Evolutionary conservation across 2,888 invertebrate genomes (phyloP), one percentile per base, ranked within the genome.

Genomic region (Drosophila cracens): DNA sequence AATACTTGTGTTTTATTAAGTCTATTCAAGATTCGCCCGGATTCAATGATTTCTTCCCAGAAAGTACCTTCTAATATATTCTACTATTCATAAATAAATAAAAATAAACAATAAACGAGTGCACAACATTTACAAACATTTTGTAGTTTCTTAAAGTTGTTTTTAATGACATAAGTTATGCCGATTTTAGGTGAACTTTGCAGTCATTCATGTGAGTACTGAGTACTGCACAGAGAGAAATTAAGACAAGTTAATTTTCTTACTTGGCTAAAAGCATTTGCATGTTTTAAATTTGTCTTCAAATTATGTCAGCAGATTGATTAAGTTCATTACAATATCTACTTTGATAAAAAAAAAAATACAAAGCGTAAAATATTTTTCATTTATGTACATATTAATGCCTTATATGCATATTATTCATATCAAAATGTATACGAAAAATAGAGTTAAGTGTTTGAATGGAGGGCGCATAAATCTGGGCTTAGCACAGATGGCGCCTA

Each of bases 251-350:
- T 8, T 25, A 21, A 46, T 29, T 29, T 21, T 8, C 16, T 5
- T 18, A 51, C 6, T 40, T 52, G 13, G 31, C 5, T 36, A 34
- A 52, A 68, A 51, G 64, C 31, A 36, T 68, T 68, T 57, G 25
- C 49, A 40, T 43, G 29, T 69, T 46, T 65, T 33, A 25, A 31
- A 51, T 18, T 38, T 38, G 29, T 21, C 38, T 61, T 18, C 3
- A 4, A 33, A 38, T 40, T 10, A 21, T 40, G 29, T 16, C 21
- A 40, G 57, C 16, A 21, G 21, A 21, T 40, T 57, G 21, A 43
- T 57, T n/a, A 18, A n/a, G 18, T 29, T 11, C 27, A 25, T 18
- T 27, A 49, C 18, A 16, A 25, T 46, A 27, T 25, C 25, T 18
- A 27, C 27, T 18, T 18, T 8, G 16, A 8, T 27, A 27, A 10